phyloP scores from a whole-genome alignment of 1,140 invertebrate species.

The Plectrocnemia conspersa region DNA sequence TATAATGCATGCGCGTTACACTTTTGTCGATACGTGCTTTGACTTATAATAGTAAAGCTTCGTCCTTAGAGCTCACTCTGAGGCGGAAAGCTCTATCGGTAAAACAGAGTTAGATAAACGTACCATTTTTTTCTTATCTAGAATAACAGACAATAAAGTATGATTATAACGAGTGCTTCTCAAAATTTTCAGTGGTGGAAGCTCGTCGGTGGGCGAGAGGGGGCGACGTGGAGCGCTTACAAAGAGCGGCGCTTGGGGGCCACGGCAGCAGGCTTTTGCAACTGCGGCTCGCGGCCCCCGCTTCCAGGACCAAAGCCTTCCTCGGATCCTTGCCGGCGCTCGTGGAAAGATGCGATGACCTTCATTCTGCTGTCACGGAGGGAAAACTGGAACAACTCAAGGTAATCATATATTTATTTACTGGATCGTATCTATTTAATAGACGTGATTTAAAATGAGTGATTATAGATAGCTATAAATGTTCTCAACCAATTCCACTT shows the following conservation, averaged over 20 bases:
- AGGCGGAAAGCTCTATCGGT: no score
- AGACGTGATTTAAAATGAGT: no score
- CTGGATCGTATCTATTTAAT: no score
- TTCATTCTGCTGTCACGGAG: slow-evolving; percentile 66
- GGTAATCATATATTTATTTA: slow-evolving; percentile 35
- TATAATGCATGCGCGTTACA: no score
- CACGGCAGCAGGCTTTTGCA: slow-evolving; percentile 68
- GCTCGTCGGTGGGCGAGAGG: slow-evolving; percentile 65
- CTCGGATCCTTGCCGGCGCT: slow-evolving; percentile 63
- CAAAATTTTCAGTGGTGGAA: slow-evolving; percentile 51
- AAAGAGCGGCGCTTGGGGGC: slow-evolving; percentile 72
- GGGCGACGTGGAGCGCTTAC: slow-evolving; percentile 70
- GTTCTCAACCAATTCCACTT: no score
- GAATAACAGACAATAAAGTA: no score
- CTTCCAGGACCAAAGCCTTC: slow-evolving; percentile 60
- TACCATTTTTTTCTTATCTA: no score
- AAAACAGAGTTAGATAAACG: no score
- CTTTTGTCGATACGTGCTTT: no score
- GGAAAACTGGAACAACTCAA: slow-evolving; percentile 63
- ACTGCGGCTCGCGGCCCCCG: slow-evolving; percentile 61
- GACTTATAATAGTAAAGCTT: no score
- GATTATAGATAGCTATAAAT: no score
- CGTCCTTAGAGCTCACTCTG: no score
- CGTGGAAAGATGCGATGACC: slow-evolving; percentile 63
- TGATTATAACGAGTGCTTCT: slow-evolving; percentile 44